Base-by-base conservation (phyloP, 1,140 invertebrate genomes). In the Bombus haemorrhoidalis region DNA sequence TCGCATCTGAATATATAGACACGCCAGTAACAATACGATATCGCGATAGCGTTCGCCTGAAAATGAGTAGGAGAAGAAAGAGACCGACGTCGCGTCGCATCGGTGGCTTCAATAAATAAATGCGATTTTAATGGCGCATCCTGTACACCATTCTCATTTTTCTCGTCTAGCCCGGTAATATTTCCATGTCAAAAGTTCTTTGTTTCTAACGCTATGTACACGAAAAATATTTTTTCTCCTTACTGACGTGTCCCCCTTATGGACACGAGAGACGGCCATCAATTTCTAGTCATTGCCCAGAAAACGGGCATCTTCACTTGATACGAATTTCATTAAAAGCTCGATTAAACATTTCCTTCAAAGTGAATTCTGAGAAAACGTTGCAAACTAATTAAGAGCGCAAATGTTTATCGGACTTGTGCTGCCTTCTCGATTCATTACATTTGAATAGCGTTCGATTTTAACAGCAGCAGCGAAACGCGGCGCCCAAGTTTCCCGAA, bases 71-170 rank as follows among this genome's bases (percentile, higher is more conserved):
- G 18, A 18, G 74, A 79, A 34, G 68, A 86, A 74, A 83, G 41
- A 77, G 47, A 34, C 78, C 71, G 79, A 64, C 47, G 18, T 53
- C 47, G 18, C 47, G 47, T 53, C 47, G 47, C 47, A 53, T 53
- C 47, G 47, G 47, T 53, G 18, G 47, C 62, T 86, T 79, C 83
- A 66, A 81, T 85, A 89, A 89, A 89, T 89, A 81, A 88, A 89
- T 88, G 79, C 83, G 74, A 88, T 88, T 88, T 86, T 86, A 88
- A 89, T 81, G 87, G 69, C 69, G 53, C 62, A 34, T 59, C 57
- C 53, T 74, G n/a, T 66, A 69, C n/a, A 80, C 41, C 43, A 37
- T 9, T 41, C 41, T 66, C 62, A 34, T 53, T 69, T n/a, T 57
- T 88, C 73, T 59, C 32, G 13, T 37, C 37, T 62, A 13, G 43